These are phyloP conservation scores for Drosophila antonietae DNA, from an alignment of 2,888 invertebrate species.

Conservation along the genomic window DNA sequence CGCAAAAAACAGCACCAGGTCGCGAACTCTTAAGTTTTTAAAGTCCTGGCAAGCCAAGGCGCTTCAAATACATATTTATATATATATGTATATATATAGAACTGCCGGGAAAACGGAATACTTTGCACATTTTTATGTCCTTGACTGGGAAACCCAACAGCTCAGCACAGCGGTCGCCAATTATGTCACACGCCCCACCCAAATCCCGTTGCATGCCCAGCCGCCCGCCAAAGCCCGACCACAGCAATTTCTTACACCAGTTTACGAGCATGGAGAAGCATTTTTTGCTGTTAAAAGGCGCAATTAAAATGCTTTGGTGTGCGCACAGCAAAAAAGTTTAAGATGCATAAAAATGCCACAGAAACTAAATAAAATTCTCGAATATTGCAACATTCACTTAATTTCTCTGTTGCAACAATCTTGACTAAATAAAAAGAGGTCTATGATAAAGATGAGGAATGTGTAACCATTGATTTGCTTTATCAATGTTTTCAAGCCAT, in stretches of 20 bases:
- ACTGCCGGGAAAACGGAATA: slow-evolving; percentile 38
- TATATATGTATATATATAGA: slow-evolving; percentile 7
- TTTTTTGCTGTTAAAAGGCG: slow-evolving; percentile 16
- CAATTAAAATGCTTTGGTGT: slow-evolving; percentile 31
- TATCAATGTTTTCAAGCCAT: slow-evolving; percentile 73
- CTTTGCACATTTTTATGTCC: slow-evolving; percentile 74
- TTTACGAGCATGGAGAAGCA: slow-evolving; percentile 67
- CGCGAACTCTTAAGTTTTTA: slow-evolving; percentile 20
- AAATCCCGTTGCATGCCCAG: not conserved
- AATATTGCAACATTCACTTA: slow-evolving; percentile 27
- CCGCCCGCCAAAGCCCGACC: slow-evolving; percentile 17
- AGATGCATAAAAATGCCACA: slow-evolving; percentile 22
- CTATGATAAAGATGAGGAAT: slow-evolving; percentile 3
- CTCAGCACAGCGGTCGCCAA: slow-evolving; percentile 42
- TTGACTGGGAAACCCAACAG: slow-evolving; percentile 37
- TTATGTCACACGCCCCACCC: slow-evolving; percentile 55
- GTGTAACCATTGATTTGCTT: slow-evolving; percentile 63
- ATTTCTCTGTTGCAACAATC: slow-evolving; percentile 11
- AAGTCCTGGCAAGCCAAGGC: slow-evolving; percentile 11
- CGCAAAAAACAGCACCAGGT: slow-evolving; percentile 14
- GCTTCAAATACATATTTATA: not conserved
- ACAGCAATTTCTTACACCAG: slow-evolving; percentile 56
- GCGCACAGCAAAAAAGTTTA: slow-evolving; percentile 6
- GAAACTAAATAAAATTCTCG: slow-evolving; percentile 11
- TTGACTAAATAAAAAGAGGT: not conserved